Percentiles rank a stretch among this genome's conserved stretches.
Conservation (phyloP, 2,888 invertebrate species). For the Dicyrtomina minuta region DNA sequence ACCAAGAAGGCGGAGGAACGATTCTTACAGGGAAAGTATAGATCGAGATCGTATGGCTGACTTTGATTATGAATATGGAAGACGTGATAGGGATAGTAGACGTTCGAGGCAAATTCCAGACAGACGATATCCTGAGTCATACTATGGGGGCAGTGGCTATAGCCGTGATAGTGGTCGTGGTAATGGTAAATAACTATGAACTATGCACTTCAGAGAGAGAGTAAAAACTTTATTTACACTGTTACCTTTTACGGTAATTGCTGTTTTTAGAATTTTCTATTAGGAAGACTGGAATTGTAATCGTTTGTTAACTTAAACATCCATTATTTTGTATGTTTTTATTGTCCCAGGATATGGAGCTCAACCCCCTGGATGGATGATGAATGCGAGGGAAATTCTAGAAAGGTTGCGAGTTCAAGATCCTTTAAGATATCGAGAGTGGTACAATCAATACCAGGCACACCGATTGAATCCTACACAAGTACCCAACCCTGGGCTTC, state of each 20-base stretch:
- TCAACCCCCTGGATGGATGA: too few species aligned
- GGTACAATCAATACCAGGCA: constrained; percentile 71
- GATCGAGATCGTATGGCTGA: constrained; percentile 25
- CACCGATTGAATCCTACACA: constrained; percentile 52
- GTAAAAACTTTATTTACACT: too few species aligned
- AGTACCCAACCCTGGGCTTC: constrained; percentile 49
- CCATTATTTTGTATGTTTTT: too few species aligned
- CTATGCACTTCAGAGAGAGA: too few species aligned
- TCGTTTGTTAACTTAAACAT: too few species aligned
- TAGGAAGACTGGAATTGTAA: too few species aligned
- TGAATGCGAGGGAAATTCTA: constrained; percentile 55
- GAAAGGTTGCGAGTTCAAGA: constrained; percentile 74
- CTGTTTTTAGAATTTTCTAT: too few species aligned
- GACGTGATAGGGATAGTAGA: background rate
- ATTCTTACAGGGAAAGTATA: constrained; percentile 35
- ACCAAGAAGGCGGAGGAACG: constrained; percentile 25
- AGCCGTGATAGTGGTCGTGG: background rate
- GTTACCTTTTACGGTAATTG: too few species aligned
- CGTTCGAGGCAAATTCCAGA: constrained; percentile 9
- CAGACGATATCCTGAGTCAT: background rate
- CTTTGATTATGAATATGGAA: background rate
- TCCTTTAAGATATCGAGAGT: constrained; percentile 75
- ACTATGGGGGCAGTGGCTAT: constrained; percentile 7
- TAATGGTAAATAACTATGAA: background rate
- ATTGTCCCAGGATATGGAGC: too few species aligned